Conservation (phyloP, 2,797 vertebrate genomes). For the Iguana delicatissima region DNA sequence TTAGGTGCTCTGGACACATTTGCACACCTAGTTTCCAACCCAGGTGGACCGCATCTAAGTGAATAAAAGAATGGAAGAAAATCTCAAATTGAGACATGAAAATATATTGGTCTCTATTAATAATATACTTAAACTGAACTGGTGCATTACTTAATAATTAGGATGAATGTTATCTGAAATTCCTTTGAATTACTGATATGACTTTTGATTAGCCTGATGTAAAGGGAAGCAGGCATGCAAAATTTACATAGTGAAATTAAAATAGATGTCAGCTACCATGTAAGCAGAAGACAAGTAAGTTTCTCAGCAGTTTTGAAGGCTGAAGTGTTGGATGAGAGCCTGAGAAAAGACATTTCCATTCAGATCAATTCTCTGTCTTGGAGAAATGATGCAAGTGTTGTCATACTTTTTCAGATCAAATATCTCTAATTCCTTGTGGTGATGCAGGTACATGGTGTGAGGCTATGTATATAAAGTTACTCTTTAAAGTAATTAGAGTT, state of each 20-base stretch:
- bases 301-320: background rate
- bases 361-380: background rate
- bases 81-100: background rate
- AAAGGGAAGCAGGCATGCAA: background rate
- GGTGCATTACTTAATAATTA: slow-evolving; percentile 1
- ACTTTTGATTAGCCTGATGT: slow-evolving; percentile 8
- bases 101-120: slow-evolving; percentile 8
- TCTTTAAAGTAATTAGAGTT: background rate
- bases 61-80: background rate
- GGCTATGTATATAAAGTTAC: background rate
- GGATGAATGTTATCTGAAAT: background rate
- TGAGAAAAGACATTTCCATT: background rate
- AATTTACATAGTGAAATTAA: background rate
- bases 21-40: background rate
- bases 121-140: slow-evolving; percentile 18
- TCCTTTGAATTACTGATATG: slow-evolving; percentile 5
- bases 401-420: background rate
- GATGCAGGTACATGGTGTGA: background rate
- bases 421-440: background rate
- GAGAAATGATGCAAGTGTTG: background rate
- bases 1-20: too few species aligned
- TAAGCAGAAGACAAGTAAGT: background rate
- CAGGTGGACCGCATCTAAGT: background rate
- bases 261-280: background rate
- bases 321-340: background rate